Conservation (phyloP, 2,797 vertebrate species). For the Falco cherrug region DNA sequence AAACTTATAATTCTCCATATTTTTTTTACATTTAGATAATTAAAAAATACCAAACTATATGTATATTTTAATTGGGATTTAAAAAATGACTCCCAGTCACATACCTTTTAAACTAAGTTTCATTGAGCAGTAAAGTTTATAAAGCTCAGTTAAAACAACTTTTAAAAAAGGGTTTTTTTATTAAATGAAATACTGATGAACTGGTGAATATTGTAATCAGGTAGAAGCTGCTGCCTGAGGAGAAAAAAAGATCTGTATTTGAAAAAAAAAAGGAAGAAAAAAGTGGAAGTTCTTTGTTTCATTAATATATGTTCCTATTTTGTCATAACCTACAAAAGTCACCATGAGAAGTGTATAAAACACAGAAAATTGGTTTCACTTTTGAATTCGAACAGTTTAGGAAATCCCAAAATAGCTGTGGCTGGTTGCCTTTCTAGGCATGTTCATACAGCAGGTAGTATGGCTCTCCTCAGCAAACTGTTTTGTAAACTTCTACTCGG, state of each 20-base stretch:
- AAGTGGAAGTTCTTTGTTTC: not conserved
- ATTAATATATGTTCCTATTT: constrained; percentile 32
- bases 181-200: constrained; percentile 15
- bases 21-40: constrained; percentile 51
- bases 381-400: constrained; percentile 28
- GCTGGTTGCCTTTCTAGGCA: not conserved
- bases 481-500: not conserved
- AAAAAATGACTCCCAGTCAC: constrained; percentile 18
- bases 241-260: not conserved
- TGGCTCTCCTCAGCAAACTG: not conserved
- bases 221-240: not conserved
- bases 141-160: constrained; percentile 36
- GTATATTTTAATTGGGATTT: constrained; percentile 55
- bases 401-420: not conserved
- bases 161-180: not conserved
- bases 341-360: constrained; percentile 28
- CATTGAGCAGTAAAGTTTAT: constrained; percentile 47
- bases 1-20: constrained; percentile 31
- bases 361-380: not conserved
- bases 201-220: constrained; percentile 12
- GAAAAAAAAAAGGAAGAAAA: not conserved
- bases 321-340: constrained; percentile 39
- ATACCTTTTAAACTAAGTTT: constrained; percentile 39
- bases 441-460: not conserved
- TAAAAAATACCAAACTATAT: constrained; percentile 51